A percentile compares a stretch with the other conserved stretches of the same genome.
These are phyloP conservation scores for Aplysina aerophoba DNA, from an alignment of 37 sponge, comb jelly and placozoan species.

Conservation along the genomic window DNA sequence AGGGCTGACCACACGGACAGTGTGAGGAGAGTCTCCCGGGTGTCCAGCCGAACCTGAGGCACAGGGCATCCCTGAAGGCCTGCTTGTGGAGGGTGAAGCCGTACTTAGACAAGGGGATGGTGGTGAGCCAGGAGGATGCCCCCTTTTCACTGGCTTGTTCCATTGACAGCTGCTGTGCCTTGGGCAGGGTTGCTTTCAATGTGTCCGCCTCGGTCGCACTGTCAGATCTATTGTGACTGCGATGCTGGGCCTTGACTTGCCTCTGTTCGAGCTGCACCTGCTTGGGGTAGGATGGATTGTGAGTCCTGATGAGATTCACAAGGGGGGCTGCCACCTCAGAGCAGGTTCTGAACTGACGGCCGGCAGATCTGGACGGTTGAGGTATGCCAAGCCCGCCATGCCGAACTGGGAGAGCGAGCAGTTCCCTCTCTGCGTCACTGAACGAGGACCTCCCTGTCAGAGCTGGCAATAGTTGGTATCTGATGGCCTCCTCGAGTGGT, in stretches of 20 bases:
- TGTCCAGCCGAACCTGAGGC: slow-evolving; percentile 12
- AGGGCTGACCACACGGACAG: background rate
- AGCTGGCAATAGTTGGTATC: slow-evolving; percentile 1
- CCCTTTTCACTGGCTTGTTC: slow-evolving; percentile 18
- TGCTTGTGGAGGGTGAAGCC: slow-evolving; percentile 22
- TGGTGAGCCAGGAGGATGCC: slow-evolving; percentile 15
- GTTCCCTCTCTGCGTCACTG: slow-evolving; percentile 5
- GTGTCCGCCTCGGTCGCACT: background rate
- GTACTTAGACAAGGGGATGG: background rate
- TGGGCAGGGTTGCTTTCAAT: slow-evolving; percentile 1
- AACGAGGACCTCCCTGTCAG: background rate
- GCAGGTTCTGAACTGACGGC: background rate
- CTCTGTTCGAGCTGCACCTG: background rate
- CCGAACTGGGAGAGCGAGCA: slow-evolving; percentile 23
- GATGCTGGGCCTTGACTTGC: background rate
- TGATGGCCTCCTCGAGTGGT: background rate
- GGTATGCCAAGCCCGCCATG: slow-evolving; percentile 15
- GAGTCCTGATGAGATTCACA: background rate
- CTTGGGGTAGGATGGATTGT: background rate
- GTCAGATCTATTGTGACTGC: background rate
- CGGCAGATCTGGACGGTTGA: background rate
- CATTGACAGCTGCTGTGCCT: slow-evolving; percentile 1
- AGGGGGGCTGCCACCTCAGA: background rate
- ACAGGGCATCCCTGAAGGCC: slow-evolving; percentile 25
- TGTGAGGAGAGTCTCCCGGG: background rate